A percentile compares a stretch with the other conserved stretches of the same genome.
phyloP scores from a whole-genome alignment of 1,140 invertebrate genomes.

The Latrodectus geometricus region DNA sequence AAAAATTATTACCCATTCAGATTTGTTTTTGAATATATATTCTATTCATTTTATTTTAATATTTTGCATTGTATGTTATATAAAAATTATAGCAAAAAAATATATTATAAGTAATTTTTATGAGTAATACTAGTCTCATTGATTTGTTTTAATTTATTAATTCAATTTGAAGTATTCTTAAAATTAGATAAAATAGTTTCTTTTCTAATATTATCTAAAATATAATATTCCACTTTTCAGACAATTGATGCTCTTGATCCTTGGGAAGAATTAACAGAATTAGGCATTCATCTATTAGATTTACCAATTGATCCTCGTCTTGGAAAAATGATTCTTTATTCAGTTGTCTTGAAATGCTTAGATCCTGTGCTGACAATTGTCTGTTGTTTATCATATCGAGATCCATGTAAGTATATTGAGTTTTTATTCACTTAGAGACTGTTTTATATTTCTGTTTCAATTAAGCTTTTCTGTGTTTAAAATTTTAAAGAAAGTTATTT shows the following conservation, averaged over 20 bases:
- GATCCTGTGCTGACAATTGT: constrained; percentile 95
- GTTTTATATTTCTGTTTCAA: no score
- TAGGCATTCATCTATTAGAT: constrained; percentile 89
- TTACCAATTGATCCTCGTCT: constrained; percentile 90
- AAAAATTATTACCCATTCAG: no score
- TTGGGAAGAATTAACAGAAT: constrained; percentile 85
- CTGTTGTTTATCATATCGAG: constrained; percentile 84
- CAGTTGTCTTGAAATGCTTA: constrained; percentile 90
- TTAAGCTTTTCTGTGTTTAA: no score
- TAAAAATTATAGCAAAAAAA: no score
- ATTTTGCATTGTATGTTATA: no score
- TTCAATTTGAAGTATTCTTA: background rate
- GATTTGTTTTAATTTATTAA: no score
- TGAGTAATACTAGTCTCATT: no score
- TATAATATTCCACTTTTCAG: constrained; percentile 68
- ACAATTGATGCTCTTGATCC: constrained; percentile 86
- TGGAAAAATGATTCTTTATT: constrained; percentile 91
- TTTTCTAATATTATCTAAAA: constrained; percentile 9
- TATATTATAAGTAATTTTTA: no score
- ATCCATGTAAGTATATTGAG: constrained; percentile 72
- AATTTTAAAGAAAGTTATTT: no score
- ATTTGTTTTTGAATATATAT: no score
- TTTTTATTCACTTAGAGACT: no score
- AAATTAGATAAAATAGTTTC: constrained; percentile 5
- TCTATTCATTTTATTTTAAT: no score